phyloP scores from a whole-genome alignment of 2,797 vertebrate genomes.

The Distichodus sexfasciatus region DNA sequence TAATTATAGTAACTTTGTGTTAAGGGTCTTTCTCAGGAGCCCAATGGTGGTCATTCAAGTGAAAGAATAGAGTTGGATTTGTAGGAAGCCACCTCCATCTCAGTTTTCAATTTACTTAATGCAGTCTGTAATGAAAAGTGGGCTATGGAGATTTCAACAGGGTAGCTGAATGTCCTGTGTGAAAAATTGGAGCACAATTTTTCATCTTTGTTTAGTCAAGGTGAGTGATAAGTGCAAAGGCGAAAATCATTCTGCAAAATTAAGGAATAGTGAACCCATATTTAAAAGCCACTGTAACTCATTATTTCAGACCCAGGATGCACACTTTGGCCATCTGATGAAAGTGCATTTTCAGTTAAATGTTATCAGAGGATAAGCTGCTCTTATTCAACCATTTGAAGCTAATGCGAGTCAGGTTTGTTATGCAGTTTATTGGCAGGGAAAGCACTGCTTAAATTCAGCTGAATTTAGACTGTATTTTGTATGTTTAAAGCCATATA shows the following conservation, averaged over 20 bases:
- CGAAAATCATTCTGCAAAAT: neutral
- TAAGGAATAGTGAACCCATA: neutral
- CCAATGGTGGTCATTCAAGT: too few relatives aligned
- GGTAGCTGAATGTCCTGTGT: too few relatives aligned
- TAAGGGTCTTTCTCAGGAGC: too few relatives aligned
- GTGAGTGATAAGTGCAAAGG: neutral
- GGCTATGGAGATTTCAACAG: too few relatives aligned
- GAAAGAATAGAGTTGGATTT: too few relatives aligned
- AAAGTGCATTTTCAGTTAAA: constrained; percentile 16
- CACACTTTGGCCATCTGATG: neutral
- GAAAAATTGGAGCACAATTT: too few relatives aligned
- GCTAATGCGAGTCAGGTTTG: constrained; percentile 20
- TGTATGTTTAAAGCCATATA: too few relatives aligned
- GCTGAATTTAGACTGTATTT: neutral
- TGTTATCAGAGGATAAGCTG: neutral
- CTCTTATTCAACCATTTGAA: constrained; percentile 12
- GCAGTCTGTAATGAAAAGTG: too few relatives aligned
- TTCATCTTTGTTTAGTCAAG: neutral
- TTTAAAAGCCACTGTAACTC: neutral
- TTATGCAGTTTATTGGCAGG: constrained; percentile 15
- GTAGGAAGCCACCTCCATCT: too few relatives aligned
- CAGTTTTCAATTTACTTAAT: too few relatives aligned
- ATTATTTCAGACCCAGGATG: constrained; percentile 1
- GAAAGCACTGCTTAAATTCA: neutral
- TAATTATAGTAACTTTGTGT: too few relatives aligned